These are phyloP conservation scores for Tetraodon nigroviridis DNA, from an alignment of 2,113 vertebrate genomes.

Conservation along the genomic window DNA sequence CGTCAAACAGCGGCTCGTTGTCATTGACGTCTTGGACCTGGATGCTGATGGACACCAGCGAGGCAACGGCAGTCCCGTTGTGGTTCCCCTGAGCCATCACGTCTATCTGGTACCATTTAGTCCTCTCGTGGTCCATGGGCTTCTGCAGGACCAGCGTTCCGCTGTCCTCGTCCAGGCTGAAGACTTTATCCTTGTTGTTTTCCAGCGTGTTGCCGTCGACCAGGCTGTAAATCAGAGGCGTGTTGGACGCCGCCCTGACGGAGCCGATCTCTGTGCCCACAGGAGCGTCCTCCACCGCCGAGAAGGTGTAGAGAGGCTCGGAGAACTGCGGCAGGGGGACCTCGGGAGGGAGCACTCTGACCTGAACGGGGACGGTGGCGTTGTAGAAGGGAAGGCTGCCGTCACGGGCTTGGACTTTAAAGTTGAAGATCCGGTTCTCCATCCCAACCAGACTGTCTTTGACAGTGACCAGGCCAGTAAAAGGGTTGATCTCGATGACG, in stretches of 20 bases:
- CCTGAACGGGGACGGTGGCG: conserved; percentile 83
- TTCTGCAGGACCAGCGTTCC: conserved; percentile 87
- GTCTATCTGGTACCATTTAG: conserved; percentile 93
- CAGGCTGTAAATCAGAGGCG: conserved; percentile 92
- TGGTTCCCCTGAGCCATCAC: conserved; percentile 87
- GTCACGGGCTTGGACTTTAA: conserved; percentile 90
- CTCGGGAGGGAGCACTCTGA: conserved; percentile 88
- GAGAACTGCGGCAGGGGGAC: conserved; percentile 89
- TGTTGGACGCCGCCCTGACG: conserved; percentile 83
- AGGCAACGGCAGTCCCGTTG: conserved; percentile 83
- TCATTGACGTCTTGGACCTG: conserved; percentile 96
- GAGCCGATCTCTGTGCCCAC: conserved; percentile 88
- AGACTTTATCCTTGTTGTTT: conserved; percentile 88
- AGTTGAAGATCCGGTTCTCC: conserved; percentile 90
- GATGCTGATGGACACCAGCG: conserved; percentile 89
- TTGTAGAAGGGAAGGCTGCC: conserved; percentile 88
- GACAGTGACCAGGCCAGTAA: conserved; percentile 85
- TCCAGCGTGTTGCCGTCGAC: conserved; percentile 91
- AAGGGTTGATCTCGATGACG: conserved; percentile 88
- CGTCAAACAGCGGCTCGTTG: conserved; percentile 90
- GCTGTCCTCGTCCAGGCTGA: conserved; percentile 83
- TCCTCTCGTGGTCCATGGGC: conserved; percentile 88
- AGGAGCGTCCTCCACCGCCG: conserved; percentile 86
- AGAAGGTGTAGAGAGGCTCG: conserved; percentile 92
- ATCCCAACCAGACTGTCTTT: conserved; percentile 87